phyloP scores from a whole-genome alignment of 1,140 invertebrate species.

The Sycophaga agraensis region DNA sequence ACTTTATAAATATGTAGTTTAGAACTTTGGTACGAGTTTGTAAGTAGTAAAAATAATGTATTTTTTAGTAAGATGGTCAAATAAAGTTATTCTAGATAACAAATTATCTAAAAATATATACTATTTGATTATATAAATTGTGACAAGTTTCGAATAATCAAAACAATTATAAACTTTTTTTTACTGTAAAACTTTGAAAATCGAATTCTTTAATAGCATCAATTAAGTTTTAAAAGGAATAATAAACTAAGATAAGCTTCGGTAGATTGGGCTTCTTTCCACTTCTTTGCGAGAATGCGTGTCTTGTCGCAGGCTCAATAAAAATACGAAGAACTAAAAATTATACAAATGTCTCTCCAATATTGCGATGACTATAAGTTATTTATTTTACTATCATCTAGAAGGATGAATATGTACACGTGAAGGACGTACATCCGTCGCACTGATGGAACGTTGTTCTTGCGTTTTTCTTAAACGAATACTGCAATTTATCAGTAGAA shows the following conservation, averaged over 20 bases:
- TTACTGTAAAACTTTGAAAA: no score
- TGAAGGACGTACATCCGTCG: neutral
- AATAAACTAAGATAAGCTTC: neutral
- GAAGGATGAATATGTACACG: neutral
- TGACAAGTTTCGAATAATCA: no score
- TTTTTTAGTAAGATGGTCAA: no score
- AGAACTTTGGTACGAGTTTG: no score
- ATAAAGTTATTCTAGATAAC: no score
- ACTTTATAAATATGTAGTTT: no score
- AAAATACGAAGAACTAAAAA: neutral
- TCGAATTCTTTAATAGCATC: constrained; percentile 6
- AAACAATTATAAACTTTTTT: no score
- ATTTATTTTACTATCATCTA: constrained; percentile 14
- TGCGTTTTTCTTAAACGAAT: neutral
- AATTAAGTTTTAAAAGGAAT: neutral
- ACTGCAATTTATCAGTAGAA: neutral
- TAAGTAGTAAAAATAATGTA: no score
- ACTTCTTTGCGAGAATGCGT: neutral
- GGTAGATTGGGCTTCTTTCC: constrained; percentile 22
- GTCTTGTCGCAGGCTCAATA: neutral
- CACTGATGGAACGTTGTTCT: neutral
- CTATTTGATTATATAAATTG: no score
- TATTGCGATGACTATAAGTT: constrained; percentile 2
- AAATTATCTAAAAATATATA: no score
- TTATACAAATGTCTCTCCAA: neutral